These are phyloP conservation scores for Mythimna lalbum DNA, from an alignment of 2,888 invertebrate genomes.

Conservation along the genomic window DNA sequence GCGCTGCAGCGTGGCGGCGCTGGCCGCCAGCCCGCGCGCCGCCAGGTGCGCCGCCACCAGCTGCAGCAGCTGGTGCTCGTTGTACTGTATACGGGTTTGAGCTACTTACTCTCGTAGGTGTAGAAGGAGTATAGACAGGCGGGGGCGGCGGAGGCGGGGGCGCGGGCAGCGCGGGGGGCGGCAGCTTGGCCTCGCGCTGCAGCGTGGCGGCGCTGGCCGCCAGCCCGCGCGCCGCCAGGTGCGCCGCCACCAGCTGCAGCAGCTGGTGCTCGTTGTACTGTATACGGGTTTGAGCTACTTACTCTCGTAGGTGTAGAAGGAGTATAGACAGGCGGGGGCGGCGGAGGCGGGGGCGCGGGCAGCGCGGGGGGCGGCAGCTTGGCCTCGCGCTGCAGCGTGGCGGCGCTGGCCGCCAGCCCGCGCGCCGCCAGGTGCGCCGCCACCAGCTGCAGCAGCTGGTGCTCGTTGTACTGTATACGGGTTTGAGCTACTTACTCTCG, in stretches of 20 bases:
- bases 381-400: slow-evolving; percentile 94
- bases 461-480: slow-evolving; percentile 98
- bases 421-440: slow-evolving; percentile 95
- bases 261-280: slow-evolving; percentile 98
- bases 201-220: slow-evolving; percentile 93
- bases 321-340: slow-evolving; percentile 89
- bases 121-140: slow-evolving; percentile 89
- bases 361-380: slow-evolving; percentile 90
- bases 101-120: slow-evolving; percentile 95
- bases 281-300: slow-evolving; percentile 98
- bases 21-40: slow-evolving; percentile 93
- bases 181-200: slow-evolving; percentile 94
- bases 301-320: slow-evolving; percentile 89
- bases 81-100: slow-evolving; percentile 98
- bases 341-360: slow-evolving; percentile 76
- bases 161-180: slow-evolving; percentile 84
- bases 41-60: slow-evolving; percentile 97
- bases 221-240: slow-evolving; percentile 95
- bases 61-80: slow-evolving; percentile 97
- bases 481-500: slow-evolving; percentile 98
- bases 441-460: slow-evolving; percentile 97
- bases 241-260: slow-evolving; percentile 97
- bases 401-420: slow-evolving; percentile 94
- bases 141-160: slow-evolving; percentile 83
- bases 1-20: slow-evolving; percentile 93